A percentile compares a stretch with the other conserved stretches of the same genome.
Evolutionary conservation across 2,797 vertebrate genomes (phyloP).

Genomic region (Pachyuromys duprasi): DNA sequence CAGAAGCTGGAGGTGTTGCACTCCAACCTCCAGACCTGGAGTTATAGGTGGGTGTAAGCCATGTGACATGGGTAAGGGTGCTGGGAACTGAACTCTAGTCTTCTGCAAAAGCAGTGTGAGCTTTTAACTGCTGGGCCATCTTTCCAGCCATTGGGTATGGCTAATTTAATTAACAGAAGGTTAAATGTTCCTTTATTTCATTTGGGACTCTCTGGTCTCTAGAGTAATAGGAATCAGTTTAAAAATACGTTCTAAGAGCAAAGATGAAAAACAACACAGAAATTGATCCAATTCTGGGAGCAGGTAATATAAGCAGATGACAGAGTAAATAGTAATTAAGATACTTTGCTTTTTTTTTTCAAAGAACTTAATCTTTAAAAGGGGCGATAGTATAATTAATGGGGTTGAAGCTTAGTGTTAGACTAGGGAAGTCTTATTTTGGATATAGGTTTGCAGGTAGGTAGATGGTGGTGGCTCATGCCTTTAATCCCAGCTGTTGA

Average conservation of each 20-base stretch:
- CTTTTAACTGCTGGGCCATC: background rate
- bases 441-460: background rate
- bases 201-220: background rate
- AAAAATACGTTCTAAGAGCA: background rate
- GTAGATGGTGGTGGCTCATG: rapidly evolving
- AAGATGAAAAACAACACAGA: background rate
- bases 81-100: background rate
- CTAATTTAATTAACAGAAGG: background rate
- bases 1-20: background rate
- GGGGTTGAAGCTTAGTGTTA: background rate
- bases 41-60: background rate
- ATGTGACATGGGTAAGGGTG: background rate
- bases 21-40: background rate
- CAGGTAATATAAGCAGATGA: background rate
- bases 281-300: background rate
- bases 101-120: background rate
- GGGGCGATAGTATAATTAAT: background rate
- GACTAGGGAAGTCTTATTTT: background rate
- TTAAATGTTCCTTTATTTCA: background rate
- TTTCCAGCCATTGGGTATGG: background rate
- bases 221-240: background rate
- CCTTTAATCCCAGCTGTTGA: background rate
- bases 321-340: background rate
- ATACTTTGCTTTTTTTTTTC: background rate
- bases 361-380: background rate